Evolutionary conservation across 2,888 invertebrate genomes (phyloP), one percentile per base, ranked within the genome.

Genomic region (Sussaba pulchella): DNA sequence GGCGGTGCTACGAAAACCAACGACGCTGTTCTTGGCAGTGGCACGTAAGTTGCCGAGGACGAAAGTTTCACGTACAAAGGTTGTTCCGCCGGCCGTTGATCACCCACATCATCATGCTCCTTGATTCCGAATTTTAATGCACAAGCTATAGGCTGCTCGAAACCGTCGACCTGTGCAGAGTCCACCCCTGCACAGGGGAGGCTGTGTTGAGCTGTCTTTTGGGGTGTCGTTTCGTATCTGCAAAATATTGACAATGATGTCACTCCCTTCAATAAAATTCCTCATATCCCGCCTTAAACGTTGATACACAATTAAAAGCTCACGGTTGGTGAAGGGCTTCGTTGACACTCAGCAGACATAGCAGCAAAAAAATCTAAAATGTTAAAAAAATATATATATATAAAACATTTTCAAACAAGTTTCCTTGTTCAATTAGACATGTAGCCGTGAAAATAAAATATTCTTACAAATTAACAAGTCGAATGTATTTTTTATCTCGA

Each of bases 1-100:
- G 89, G 87, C 0, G 89, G 87, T 47, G 89, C 88, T 3, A 89
- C 74, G 52, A 86, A 89, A 4, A 89, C 85, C 76, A 88, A 39
- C 0, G 88, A 85, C 5, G 85, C 85, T 0, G 80, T 83, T 70
- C 83, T 86, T 2, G 86, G 87, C 26, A 89, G 43, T 8, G 86
- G 85, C 43, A 83, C 85, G 63, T 88, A 89, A 0, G 86, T 83
- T 24, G 85, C 72, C 0, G 88, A 84, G 3, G 85, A 45, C 0
- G 85, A 73, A 2, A 89, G 85, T 79, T 84, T 88, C 1, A 89
- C 89, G 69, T 88, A 89, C 10, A 77, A 54, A 19, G 84, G 81
- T 43, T 66, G 70, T 19, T 43, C 9, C 26, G 21, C 36, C 36
- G 41, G 47, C 10, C 14, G 59, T 41, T 73, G 21, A 24, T 82